Conservation (phyloP, 2,797 vertebrate species). For the Pangasius mekongensis region DNA sequence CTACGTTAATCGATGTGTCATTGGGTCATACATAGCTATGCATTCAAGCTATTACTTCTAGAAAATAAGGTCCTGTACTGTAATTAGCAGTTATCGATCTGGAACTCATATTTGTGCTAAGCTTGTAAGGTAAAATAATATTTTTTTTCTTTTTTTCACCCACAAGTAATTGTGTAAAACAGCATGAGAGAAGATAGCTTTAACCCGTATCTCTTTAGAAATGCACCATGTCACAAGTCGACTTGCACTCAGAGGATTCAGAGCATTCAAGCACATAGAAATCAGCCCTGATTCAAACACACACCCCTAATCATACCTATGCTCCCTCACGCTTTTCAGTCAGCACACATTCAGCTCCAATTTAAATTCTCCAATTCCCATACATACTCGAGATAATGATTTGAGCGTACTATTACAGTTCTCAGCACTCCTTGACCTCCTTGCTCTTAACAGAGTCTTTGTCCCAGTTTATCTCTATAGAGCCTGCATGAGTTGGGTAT, state of each 20-base stretch:
- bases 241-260: conserved; percentile 3
- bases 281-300: conserved; percentile 10
- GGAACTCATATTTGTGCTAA: neutral
- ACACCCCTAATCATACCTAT: neutral
- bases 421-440: conserved; percentile 37
- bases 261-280: neutral
- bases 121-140: neutral
- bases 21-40: neutral
- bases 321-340: neutral
- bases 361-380: neutral
- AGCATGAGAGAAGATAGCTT: neutral
- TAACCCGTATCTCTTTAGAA: neutral
- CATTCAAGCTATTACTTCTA: neutral
- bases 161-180: neutral
- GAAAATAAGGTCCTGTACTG: neutral
- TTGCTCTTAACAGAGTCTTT: conserved; percentile 14
- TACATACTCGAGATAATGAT: neutral
- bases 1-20: neutral
- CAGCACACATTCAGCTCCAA: neutral
- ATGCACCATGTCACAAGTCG: neutral
- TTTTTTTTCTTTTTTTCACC: too few relatives aligned
- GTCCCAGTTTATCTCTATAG: conserved; percentile 12
- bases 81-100: neutral
- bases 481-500: conserved; percentile 18
- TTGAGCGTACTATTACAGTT: conserved; percentile 13